Evolutionary conservation across 2,888 invertebrate species (phyloP).

Genomic region (Tachina grossa): DNA sequence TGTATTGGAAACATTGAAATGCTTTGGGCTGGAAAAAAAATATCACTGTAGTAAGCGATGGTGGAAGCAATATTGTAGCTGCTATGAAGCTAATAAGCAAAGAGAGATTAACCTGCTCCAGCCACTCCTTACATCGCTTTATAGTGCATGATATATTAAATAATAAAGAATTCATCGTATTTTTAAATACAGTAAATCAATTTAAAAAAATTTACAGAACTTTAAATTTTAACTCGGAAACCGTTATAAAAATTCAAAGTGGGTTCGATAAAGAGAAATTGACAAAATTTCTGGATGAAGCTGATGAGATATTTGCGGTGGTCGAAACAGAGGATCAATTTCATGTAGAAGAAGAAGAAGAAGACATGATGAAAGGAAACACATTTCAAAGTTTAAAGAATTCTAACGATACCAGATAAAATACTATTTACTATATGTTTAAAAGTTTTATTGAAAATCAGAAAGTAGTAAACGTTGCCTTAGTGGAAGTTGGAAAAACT

Average conservation of each 20-base stretch:
- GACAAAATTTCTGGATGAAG: no score
- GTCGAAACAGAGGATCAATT: background rate
- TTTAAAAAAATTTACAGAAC: background rate
- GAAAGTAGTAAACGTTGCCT: constrained; percentile 25
- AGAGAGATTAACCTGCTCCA: no score
- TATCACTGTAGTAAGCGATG: no score
- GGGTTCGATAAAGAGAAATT: background rate
- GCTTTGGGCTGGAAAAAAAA: no score
- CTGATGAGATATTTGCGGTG: background rate
- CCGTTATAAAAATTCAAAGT: background rate
- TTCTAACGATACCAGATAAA: constrained; percentile 13
- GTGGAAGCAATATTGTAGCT: no score
- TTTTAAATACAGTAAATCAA: no score
- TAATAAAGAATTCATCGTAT: no score
- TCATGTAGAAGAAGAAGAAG: no score
- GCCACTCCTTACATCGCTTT: no score
- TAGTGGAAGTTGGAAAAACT: constrained; percentile 11
- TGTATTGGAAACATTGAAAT: no score
- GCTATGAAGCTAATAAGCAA: no score
- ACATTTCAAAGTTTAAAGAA: background rate
- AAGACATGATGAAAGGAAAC: background rate
- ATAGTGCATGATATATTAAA: no score
- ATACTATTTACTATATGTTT: constrained; percentile 6
- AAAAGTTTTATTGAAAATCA: background rate
- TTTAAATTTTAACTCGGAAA: background rate